A percentile compares a stretch with the other conserved stretches of the same genome.
Evolutionary conservation across 2,888 invertebrate species (phyloP).

Genomic region (Dolomedes plantarius): DNA sequence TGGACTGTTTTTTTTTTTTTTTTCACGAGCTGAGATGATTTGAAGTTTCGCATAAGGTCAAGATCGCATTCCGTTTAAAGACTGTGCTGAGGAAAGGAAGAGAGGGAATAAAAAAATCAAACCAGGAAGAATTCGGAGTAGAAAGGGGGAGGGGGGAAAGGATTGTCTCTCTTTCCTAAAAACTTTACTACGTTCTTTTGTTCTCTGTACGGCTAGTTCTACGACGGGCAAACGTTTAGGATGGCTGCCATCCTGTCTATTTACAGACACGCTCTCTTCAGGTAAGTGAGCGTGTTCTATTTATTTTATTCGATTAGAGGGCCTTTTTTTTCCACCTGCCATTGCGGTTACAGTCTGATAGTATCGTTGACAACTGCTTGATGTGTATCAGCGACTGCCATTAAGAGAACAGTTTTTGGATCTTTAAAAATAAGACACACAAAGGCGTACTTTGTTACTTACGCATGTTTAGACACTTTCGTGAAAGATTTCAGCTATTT

Average conservation of each 20-base stretch:
- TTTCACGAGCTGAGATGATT: no score
- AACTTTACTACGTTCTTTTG: not conserved
- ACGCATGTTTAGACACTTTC: no score
- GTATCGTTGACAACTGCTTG: conserved; percentile 41
- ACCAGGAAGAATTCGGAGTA: no score
- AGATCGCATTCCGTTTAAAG: not conserved
- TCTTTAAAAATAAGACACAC: not conserved
- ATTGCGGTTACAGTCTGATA: not conserved
- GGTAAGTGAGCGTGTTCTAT: conserved; percentile 18
- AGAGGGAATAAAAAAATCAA: no score
- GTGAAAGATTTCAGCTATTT: no score
- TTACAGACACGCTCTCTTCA: not conserved
- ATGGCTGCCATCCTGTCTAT: conserved; percentile 32
- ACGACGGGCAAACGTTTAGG: conserved; percentile 11
- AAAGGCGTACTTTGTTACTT: no score
- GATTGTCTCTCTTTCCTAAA: not conserved
- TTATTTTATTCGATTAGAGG: not conserved
- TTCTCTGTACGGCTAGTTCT: not conserved
- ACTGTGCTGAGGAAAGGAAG: no score
- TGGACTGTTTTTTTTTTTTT: no score
- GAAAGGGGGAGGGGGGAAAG: not conserved
- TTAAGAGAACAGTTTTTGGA: not conserved
- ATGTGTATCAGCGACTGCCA: conserved; percentile 48
- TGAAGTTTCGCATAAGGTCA: not conserved
- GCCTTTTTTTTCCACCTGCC: not conserved